Conservation (phyloP, 2,797 vertebrate species). For the Acropternis orthonyx region DNA sequence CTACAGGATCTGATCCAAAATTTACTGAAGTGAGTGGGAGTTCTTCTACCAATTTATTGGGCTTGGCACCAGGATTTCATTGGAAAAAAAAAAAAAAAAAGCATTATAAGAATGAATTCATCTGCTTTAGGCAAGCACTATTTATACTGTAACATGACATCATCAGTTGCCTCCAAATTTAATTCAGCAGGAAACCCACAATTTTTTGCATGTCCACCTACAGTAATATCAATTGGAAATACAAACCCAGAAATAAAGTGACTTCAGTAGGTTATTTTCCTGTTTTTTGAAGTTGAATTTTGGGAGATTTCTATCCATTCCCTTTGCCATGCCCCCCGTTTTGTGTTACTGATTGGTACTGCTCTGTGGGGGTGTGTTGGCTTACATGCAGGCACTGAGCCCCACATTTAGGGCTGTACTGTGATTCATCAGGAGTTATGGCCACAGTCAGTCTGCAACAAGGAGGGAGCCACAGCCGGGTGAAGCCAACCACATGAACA, state of each 20-base stretch:
- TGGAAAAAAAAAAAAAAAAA: accelerated
- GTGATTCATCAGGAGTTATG: accelerated
- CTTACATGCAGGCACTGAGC: neutral
- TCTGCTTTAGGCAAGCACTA: neutral
- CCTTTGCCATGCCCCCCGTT: neutral
- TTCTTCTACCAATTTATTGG: conserved; percentile 8
- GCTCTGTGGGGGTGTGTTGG: neutral
- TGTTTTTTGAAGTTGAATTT: neutral
- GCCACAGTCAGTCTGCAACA: neutral
- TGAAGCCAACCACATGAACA: neutral
- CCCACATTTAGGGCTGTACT: accelerated
- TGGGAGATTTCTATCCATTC: neutral
- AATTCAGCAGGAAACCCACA: conserved; percentile 15
- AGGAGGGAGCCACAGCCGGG: neutral
- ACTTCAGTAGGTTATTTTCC: neutral
- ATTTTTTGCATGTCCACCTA: conserved; percentile 19
- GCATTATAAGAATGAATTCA: neutral
- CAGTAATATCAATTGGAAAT: neutral
- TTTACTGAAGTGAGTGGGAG: conserved; percentile 18
- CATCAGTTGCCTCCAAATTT: neutral
- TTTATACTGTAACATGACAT: neutral
- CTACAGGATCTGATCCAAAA: conserved; percentile 4
- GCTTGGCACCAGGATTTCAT: neutral
- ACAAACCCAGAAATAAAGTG: neutral
- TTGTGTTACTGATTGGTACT: neutral